These are phyloP conservation scores for Pleuronectes platessa DNA, from an alignment of 2,113 vertebrate species.

Conservation along the genomic window DNA sequence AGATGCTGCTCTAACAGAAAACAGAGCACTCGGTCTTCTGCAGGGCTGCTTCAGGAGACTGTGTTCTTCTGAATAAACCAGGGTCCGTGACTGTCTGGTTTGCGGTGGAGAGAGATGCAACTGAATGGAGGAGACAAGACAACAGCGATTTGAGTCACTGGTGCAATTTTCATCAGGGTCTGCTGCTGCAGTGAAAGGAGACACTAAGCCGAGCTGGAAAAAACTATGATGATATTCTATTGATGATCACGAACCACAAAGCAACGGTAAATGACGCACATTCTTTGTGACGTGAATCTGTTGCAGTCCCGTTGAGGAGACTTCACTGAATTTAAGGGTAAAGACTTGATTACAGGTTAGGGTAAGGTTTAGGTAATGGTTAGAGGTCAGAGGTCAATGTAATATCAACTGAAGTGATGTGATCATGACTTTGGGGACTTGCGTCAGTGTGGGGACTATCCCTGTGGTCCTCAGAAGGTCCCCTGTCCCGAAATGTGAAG, in stretches of 20 bases:
- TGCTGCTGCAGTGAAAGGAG: not conserved
- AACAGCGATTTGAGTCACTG: not conserved
- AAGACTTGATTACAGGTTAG: not conserved
- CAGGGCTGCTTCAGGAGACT: too few relatives aligned
- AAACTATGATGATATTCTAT: not conserved
- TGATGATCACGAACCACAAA: not conserved
- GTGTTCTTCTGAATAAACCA: too few relatives aligned
- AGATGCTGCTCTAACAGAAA: not conserved
- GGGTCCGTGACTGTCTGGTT: too few relatives aligned
- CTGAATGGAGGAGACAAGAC: too few relatives aligned
- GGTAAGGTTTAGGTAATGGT: too few relatives aligned
- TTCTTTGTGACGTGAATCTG: not conserved
- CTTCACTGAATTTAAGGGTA: not conserved
- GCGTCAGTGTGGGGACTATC: too few relatives aligned
- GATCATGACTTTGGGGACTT: not conserved
- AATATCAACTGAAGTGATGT: not conserved
- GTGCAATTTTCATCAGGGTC: not conserved
- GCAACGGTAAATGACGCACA: not conserved
- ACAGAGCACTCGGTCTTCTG: not conserved
- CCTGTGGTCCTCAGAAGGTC: too few relatives aligned
- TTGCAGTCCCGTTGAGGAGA: too few relatives aligned
- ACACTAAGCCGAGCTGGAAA: not conserved
- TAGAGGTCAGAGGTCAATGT: not conserved
- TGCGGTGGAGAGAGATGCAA: too few relatives aligned
- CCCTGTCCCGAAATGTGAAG: too few relatives aligned